Percentiles rank a stretch among this genome's conserved stretches.
These are phyloP conservation scores for Euleptes europaea DNA, from an alignment of 2,113 vertebrate species.

Conservation along the genomic window DNA sequence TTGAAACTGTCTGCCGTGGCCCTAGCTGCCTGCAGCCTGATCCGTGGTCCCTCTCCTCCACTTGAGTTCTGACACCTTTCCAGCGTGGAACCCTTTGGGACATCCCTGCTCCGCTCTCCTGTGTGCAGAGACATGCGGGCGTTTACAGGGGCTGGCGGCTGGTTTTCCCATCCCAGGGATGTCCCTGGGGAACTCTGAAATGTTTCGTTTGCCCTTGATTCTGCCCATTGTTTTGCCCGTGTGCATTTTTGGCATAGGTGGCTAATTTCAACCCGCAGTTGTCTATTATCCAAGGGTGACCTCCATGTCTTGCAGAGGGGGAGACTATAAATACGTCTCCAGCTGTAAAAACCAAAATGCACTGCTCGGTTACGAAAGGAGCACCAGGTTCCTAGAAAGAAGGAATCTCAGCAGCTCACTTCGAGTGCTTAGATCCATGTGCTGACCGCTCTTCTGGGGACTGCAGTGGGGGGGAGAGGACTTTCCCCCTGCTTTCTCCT, in stretches of 20 bases:
- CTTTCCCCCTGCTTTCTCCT: not conserved
- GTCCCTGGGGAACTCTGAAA: not conserved
- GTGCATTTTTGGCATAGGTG: not conserved
- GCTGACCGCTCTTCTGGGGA: not conserved
- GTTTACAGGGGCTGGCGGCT: not conserved
- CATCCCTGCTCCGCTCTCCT: not conserved
- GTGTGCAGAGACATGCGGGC: not conserved
- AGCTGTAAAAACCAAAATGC: not conserved
- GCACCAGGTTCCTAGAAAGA: rapidly evolving
- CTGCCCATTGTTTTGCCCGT: not conserved
- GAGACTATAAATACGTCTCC: not conserved
- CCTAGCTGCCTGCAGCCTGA: not conserved
- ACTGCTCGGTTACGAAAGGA: not conserved
- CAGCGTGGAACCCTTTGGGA: not conserved
- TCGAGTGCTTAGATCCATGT: slow-evolving; percentile 2
- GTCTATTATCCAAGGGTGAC: slow-evolving; percentile 16
- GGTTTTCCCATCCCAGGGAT: not conserved
- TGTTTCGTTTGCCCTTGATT: not conserved
- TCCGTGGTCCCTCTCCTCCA: no score
- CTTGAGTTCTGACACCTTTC: not conserved
- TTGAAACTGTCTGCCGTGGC: not conserved
- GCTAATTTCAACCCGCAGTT: slow-evolving; percentile 23
- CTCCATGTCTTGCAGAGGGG: not conserved
- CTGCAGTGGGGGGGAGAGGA: not conserved
- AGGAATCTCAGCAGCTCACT: not conserved